These are phyloP conservation scores for Hydractinia echinata DNA, from an alignment of 30 jellyfish, hydroid and myxozoan genomes.

Conservation along the genomic window DNA sequence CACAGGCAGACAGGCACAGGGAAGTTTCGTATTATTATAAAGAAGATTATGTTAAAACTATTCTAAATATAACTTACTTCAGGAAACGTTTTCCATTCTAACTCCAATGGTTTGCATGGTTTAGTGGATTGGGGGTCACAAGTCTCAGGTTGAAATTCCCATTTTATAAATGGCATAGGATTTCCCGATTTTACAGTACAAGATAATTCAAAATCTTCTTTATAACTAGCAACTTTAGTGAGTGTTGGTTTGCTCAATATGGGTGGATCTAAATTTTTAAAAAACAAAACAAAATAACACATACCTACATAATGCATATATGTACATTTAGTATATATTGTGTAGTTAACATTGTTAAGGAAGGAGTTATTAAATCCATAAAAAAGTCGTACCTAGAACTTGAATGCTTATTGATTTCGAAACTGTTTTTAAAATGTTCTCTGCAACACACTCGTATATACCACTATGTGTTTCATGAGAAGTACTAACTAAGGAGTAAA, in stretches of 20 bases:
- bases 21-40: too few relatives aligned
- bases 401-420: not conserved
- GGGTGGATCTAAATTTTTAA: too few relatives aligned
- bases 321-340: not conserved
- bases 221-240: not conserved
- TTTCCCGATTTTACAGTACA: not conserved
- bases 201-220: not conserved
- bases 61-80: not conserved
- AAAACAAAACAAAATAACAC: not conserved
- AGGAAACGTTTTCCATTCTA: conserved; percentile 1
- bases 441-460: not conserved
- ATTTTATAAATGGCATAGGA: conserved; percentile 1
- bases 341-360: not conserved
- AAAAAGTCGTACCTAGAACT: conserved; percentile 6
- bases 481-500: not conserved
- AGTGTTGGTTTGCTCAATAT: conserved; percentile 3
- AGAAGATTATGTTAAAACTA: too few relatives aligned
- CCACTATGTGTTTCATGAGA: conserved; percentile 4
- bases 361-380: not conserved
- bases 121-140: not conserved
- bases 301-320: not conserved
- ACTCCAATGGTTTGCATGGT: conserved; percentile 10
- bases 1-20: too few relatives aligned
- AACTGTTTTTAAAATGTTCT: not conserved
- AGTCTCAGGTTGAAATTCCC: conserved; percentile 10